A percentile compares a stretch with the other conserved stretches of the same genome.
Evolutionary conservation across 2,113 vertebrate genomes (phyloP).

Genomic region (Typhlomys cinereus): DNA sequence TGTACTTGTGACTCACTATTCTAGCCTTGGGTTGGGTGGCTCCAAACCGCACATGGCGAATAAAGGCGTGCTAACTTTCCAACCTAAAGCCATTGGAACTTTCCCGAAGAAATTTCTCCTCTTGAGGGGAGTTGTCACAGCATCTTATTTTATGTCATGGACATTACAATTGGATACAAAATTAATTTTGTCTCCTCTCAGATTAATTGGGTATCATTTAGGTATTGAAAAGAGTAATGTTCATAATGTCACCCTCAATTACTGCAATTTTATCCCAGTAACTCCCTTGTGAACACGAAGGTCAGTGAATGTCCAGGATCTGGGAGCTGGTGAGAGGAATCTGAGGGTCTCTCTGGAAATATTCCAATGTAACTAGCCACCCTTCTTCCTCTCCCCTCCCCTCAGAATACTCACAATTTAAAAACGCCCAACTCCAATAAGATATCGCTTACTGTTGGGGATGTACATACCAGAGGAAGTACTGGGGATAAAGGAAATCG

Average conservation of each 20-base stretch:
- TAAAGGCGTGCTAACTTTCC: not conserved
- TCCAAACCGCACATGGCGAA: not conserved
- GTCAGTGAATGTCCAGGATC: not conserved
- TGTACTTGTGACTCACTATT: not conserved
- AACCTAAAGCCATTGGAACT: not conserved
- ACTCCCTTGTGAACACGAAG: not conserved
- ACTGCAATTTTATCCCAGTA: not conserved
- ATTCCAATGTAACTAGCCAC: not conserved
- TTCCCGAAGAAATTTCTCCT: not conserved
- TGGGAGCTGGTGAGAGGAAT: not conserved
- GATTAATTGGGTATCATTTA: not conserved
- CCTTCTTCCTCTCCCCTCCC: not conserved
- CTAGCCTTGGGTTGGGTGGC: not conserved
- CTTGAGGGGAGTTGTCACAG: not conserved
- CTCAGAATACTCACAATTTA: conserved; percentile 29
- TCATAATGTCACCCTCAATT: not conserved
- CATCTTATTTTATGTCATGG: not conserved
- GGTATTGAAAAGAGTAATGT: not conserved
- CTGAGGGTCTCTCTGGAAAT: conserved; percentile 38
- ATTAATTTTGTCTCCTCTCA: conserved; percentile 31
- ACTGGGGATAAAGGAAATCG: conserved; percentile 84
- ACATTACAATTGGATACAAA: not conserved
- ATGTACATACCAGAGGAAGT: conserved; percentile 82
- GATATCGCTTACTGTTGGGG: conserved; percentile 74
- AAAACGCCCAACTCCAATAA: conserved; percentile 63